Base-by-base conservation (phyloP, 2,113 vertebrate species). In the Vombatus ursinus region DNA sequence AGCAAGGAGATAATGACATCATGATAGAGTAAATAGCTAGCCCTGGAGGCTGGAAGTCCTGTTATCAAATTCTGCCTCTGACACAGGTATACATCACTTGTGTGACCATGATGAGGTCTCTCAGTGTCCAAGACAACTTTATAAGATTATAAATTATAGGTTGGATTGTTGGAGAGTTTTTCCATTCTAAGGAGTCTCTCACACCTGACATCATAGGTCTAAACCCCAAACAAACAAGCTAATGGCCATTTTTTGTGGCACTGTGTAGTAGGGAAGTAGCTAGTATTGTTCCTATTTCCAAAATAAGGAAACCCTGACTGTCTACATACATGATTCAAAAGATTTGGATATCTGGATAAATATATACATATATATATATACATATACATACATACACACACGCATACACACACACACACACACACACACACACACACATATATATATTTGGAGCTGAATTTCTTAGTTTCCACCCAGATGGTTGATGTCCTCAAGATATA, bases 401-500 rank as follows among this genome's bases (percentile, higher is more conserved):
- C n/a, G n/a, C n/a, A n/a, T n/a, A n/a, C n/a, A n/a, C n/a, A n/a
- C n/a, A n/a, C n/a, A n/a, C n/a, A n/a, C n/a, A n/a, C n/a, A n/a
- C n/a, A n/a, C n/a, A n/a, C n/a, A n/a, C n/a, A n/a, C n/a, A n/a
- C n/a, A n/a, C n/a, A n/a, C n/a, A n/a, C n/a, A n/a, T n/a, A 6
- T 28, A 37, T 52, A 3, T 28, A 37, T 77, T 90, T 37, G 23
- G 37, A 44, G 44, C 3, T 11, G 37, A 84, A n/a, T 92, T 14
- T 37, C 54, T 96, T 37, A 23, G 31, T 94, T 97, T 95, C 54
- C 77, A 89, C 23, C 50, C 53, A 92, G 48, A 50, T 28, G 5
- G 89, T 92, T 95, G 47, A 10, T 28, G n/a, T 92, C 52, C 50
- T 95, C 0, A 0, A n/a, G 50, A 47, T 25, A 3, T 48, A 91